Conservation (phyloP, 92 coral and sea anemone species). For the Zoanthus solanderi region DNA sequence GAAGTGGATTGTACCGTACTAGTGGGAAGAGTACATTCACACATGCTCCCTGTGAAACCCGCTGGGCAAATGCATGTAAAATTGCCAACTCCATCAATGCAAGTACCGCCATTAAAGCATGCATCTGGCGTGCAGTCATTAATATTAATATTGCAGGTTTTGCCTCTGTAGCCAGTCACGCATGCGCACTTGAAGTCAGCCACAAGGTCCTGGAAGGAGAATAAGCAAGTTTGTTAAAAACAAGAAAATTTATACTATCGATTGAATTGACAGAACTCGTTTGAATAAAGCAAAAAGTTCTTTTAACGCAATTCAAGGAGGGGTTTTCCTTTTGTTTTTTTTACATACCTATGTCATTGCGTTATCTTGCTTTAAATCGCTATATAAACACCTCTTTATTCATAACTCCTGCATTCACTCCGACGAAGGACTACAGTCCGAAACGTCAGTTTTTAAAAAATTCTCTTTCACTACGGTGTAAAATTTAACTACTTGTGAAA, state of each 20-base stretch:
- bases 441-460: too few relatives aligned
- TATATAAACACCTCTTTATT: too few relatives aligned
- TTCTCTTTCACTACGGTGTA: too few relatives aligned
- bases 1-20: conserved; percentile 1
- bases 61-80: conserved; percentile 73
- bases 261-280: not conserved
- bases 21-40: conserved; percentile 55
- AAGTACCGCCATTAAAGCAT: conserved; percentile 83
- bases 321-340: not conserved
- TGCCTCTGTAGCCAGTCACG: conserved; percentile 78
- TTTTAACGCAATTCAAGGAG: not conserved
- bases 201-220: conserved; percentile 68
- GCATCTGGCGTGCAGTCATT: conserved; percentile 71
- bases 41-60: conserved; percentile 74
- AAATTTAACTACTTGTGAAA: too few relatives aligned
- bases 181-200: conserved; percentile 79
- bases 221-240: not conserved
- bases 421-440: too few relatives aligned
- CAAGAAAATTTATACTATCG: not conserved
- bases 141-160: conserved; percentile 68
- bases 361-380: too few relatives aligned
- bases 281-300: not conserved
- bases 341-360: too few relatives aligned
- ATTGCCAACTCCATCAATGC: conserved; percentile 74
- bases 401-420: too few relatives aligned